phyloP scores from a whole-genome alignment of 1,140 invertebrate genomes.

The Kradibia gibbosae region DNA sequence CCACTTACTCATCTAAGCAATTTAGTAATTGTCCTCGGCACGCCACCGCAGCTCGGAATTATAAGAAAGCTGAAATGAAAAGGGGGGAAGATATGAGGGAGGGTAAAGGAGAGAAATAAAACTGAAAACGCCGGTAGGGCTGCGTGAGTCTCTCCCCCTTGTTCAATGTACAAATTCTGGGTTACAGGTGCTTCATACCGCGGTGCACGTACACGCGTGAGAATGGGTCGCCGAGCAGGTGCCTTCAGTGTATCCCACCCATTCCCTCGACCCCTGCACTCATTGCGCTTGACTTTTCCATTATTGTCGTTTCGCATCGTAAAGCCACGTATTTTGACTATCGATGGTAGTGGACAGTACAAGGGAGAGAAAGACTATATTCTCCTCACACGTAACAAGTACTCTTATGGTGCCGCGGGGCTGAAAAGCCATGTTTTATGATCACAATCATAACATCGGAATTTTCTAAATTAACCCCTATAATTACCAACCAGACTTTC shows the following conservation, averaged over 20 bases:
- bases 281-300: constrained; percentile 38
- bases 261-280: constrained; percentile 44
- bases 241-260: no score
- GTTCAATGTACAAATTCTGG: constrained; percentile 36
- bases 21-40: constrained; percentile 40
- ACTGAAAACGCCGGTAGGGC: not conserved
- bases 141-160: constrained; percentile 52
- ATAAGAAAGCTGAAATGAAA: not conserved
- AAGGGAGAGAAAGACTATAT: not conserved
- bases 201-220: constrained; percentile 60
- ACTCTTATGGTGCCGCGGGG: not conserved
- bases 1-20: constrained; percentile 48
- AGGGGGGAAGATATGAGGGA: constrained; percentile 10
- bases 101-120: constrained; percentile 61
- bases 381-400: not conserved
- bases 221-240: constrained; percentile 70
- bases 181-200: constrained; percentile 65
- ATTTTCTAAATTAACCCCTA: not conserved
- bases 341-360: not conserved
- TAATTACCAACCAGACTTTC: not conserved
- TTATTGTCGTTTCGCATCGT: constrained; percentile 63
- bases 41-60: constrained; percentile 1
- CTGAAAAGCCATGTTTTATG: not conserved
- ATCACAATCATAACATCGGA: not conserved
- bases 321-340: constrained; percentile 48